Evolutionary conservation across 2,888 invertebrate genomes (phyloP).

Genomic region (Synergus umbraculus): DNA sequence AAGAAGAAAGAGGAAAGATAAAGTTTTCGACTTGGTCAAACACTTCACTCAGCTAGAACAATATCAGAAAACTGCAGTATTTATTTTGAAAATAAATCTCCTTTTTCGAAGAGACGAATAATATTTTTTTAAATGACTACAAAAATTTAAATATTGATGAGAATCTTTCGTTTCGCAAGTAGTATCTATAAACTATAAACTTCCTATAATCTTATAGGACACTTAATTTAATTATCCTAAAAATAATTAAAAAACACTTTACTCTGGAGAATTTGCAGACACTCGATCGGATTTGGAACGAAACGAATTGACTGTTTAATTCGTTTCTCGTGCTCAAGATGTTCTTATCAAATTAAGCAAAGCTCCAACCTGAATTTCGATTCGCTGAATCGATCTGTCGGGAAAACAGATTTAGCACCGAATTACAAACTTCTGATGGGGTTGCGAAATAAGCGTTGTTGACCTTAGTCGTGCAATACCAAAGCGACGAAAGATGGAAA

Average conservation of each 20-base stretch:
- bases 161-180: background rate
- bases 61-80: constrained; percentile 4
- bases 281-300: background rate
- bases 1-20: constrained; percentile 16
- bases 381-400: constrained; percentile 53
- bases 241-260: background rate
- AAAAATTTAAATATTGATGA: background rate
- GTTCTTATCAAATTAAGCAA: constrained; percentile 20
- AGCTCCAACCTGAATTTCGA: constrained; percentile 33
- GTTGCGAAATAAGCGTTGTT: constrained; percentile 28
- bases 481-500: constrained; percentile 35
- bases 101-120: background rate
- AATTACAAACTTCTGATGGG: constrained; percentile 43
- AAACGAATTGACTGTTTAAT: constrained; percentile 14
- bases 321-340: background rate
- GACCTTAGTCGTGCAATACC: constrained; percentile 26
- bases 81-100: constrained; percentile 1
- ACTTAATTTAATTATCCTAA: background rate
- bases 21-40: constrained; percentile 25
- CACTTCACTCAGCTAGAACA: constrained; percentile 18
- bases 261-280: background rate
- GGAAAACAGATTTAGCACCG: constrained; percentile 54
- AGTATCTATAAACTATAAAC: background rate
- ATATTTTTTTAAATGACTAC: background rate
- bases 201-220: background rate